phyloP scores from a whole-genome alignment of 1,140 invertebrate genomes.

The Aleiodes sp. region DNA sequence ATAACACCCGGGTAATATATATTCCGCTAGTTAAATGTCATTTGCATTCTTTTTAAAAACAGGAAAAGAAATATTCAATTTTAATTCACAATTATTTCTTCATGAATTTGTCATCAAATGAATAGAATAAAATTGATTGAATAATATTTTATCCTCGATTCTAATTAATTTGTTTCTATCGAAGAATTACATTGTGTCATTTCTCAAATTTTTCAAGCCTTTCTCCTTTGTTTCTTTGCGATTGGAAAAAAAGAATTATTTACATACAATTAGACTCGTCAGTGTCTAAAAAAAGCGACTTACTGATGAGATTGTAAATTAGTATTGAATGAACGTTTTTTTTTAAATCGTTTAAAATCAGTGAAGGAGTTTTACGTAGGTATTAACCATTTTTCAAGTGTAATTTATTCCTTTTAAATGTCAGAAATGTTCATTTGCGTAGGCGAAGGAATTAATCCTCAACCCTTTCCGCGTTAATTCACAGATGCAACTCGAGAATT shows the following conservation, averaged over 20 bases:
- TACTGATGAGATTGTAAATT: slow-evolving; percentile 12
- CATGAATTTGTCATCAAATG: background rate
- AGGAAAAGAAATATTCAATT: no score
- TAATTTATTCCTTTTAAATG: slow-evolving; percentile 12
- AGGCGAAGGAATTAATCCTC: background rate
- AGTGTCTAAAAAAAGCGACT: background rate
- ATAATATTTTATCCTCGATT: background rate
- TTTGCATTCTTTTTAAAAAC: no score
- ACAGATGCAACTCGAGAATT: no score
- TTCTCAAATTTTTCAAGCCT: background rate
- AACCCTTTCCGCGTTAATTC: background rate
- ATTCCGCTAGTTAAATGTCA: no score
- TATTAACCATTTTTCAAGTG: background rate
- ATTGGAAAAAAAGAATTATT: background rate
- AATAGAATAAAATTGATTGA: background rate
- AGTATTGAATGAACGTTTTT: background rate
- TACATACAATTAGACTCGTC: background rate
- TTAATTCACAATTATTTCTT: no score
- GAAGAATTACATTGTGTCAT: background rate
- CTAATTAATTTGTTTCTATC: slow-evolving; percentile 8
- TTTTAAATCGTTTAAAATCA: background rate
- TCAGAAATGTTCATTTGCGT: slow-evolving; percentile 4
- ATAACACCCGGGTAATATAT: no score
- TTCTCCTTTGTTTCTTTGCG: background rate
- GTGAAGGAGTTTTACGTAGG: slow-evolving; percentile 9